phyloP scores from a whole-genome alignment of 2,888 invertebrate genomes.

The Gisinianus flammeolus region DNA sequence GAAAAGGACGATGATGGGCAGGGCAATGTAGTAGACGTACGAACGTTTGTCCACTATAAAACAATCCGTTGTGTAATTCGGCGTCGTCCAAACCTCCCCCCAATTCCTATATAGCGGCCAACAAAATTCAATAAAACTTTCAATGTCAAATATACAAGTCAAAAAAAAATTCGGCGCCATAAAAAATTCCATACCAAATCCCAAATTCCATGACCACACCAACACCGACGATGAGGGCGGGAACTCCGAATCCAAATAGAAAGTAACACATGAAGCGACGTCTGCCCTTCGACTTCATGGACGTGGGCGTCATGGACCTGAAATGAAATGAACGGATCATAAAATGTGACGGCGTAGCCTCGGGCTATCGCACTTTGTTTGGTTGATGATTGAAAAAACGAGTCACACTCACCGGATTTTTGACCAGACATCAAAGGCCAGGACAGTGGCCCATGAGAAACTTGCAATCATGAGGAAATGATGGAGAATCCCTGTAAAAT shows the following conservation, averaged over 20 bases:
- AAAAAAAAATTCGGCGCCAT: too few species aligned
- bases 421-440: not conserved
- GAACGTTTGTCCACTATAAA: too few species aligned
- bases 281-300: not conserved
- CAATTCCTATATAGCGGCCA: too few species aligned
- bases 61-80: too few species aligned
- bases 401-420: not conserved
- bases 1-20: too few species aligned
- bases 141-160: too few species aligned
- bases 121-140: too few species aligned
- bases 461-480: not conserved
- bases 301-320: not conserved
- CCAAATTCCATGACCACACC: not conserved
- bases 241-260: not conserved
- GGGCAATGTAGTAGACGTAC: too few species aligned
- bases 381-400: too few species aligned
- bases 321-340: not conserved
- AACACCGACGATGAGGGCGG: not conserved
- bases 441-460: not conserved
- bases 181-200: not conserved
- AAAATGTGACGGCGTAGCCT: too few species aligned
- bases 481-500: not conserved
- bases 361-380: too few species aligned
- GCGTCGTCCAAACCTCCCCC: too few species aligned
- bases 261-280: not conserved